phyloP scores from a whole-genome alignment of 1,140 invertebrate genomes.

The Berghia stephanieae region DNA sequence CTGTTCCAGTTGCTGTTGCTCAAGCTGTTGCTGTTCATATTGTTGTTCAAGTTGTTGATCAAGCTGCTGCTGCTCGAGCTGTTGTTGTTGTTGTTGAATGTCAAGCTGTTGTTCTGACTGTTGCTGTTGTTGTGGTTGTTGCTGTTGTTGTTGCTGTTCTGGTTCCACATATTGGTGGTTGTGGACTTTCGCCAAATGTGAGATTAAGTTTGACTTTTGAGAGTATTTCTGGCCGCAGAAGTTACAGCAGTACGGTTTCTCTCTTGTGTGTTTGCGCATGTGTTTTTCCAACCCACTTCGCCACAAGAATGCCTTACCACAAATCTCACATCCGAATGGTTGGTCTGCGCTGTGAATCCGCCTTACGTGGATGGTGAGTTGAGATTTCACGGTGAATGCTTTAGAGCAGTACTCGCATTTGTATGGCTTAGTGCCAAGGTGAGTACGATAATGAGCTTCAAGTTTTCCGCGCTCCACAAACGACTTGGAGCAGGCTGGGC shows the following conservation, averaged over 20 bases:
- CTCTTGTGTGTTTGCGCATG: constrained; percentile 44
- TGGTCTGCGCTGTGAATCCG: constrained; percentile 34
- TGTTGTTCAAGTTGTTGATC: too few relatives aligned
- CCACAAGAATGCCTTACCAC: constrained; percentile 31
- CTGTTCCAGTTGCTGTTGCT: background rate
- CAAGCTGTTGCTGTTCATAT: background rate
- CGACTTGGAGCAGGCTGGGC: constrained; percentile 25
- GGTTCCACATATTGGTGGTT: constrained; percentile 25
- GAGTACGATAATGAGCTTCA: constrained; percentile 31
- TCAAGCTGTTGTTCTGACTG: background rate
- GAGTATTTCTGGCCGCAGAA: constrained; percentile 31
- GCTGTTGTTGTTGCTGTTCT: background rate
- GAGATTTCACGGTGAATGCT: constrained; percentile 27
- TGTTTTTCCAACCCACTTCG: constrained; percentile 37
- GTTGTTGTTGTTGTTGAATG: background rate
- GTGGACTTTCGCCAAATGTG: constrained; percentile 27
- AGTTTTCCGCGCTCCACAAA: constrained; percentile 29
- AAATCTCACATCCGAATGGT: constrained; percentile 27
- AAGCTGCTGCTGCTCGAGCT: background rate
- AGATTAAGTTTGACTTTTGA: constrained; percentile 26
- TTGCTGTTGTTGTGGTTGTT: background rate
- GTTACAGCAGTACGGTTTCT: constrained; percentile 37
- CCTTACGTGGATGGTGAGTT: constrained; percentile 28
- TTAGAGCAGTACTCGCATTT: constrained; percentile 31
- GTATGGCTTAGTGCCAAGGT: constrained; percentile 31